Evolutionary conservation across 1,140 invertebrate species (phyloP).

Genomic region (Archivesica marissinica): DNA sequence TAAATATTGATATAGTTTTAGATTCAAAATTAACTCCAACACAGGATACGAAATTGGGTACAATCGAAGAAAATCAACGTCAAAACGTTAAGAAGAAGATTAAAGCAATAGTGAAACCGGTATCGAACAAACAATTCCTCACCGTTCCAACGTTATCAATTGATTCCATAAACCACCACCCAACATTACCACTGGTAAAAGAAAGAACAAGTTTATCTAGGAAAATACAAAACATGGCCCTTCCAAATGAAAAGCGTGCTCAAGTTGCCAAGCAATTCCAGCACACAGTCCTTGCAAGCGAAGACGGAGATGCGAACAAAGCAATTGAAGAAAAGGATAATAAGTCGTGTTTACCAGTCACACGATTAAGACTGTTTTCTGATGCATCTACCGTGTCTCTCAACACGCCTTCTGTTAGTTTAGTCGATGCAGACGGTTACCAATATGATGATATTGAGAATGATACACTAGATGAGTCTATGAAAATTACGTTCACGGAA

Average conservation of each 20-base stretch:
- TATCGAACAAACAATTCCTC: background rate
- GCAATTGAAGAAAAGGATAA: background rate
- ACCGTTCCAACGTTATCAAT: constrained; percentile 16
- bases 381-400: background rate
- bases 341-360: background rate
- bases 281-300: no score
- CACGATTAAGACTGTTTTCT: constrained; percentile 24
- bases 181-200: background rate
- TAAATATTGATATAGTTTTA: background rate
- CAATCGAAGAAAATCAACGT: background rate
- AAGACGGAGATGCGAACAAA: background rate
- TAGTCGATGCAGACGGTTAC: background rate
- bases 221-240: constrained; percentile 12
- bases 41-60: background rate
- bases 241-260: background rate
- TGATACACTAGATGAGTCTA: background rate
- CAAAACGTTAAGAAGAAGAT: background rate
- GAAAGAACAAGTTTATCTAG: constrained; percentile 49
- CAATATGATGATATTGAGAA: background rate
- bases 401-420: background rate
- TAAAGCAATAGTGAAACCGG: background rate
- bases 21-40: background rate
- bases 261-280: no score
- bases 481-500: background rate
- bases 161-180: background rate